These are phyloP conservation scores for Apotomis betuletana DNA, from an alignment of 2,888 invertebrate species.

Conservation along the genomic window DNA sequence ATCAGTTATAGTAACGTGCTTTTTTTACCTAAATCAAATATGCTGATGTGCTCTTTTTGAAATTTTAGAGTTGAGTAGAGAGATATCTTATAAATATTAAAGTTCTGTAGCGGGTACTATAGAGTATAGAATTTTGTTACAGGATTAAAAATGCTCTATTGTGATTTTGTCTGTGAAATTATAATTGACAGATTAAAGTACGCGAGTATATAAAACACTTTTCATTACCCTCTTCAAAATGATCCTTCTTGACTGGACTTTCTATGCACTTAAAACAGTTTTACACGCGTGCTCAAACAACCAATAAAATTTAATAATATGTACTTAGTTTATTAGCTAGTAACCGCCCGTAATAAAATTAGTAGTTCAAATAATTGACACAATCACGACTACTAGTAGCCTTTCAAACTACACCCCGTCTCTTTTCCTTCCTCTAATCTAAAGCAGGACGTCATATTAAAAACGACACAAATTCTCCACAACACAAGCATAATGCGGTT, in stretches of 20 bases:
- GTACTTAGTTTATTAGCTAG: conserved; percentile 18
- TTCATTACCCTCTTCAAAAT: background rate
- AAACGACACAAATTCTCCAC: conserved; percentile 58
- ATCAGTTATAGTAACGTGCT: no score
- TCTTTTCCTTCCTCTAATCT: conserved; percentile 39
- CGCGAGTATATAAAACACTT: background rate
- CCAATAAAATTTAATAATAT: conserved; percentile 15
- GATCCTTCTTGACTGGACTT: background rate
- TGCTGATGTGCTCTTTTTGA: no score
- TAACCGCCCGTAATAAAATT: conserved; percentile 30
- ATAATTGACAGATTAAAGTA: no score
- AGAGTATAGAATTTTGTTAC: no score
- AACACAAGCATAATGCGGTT: conserved; percentile 61
- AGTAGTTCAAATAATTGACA: conserved; percentile 38
- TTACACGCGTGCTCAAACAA: conserved; percentile 12
- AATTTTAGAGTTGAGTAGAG: no score
- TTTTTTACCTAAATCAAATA: no score
- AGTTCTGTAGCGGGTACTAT: no score
- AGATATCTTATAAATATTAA: no score
- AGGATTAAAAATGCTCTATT: no score
- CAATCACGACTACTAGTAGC: conserved; percentile 31
- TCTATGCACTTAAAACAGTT: background rate
- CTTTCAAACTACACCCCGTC: conserved; percentile 20
- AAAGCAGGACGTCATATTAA: conserved; percentile 35
- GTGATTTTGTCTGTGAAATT: no score